Percentiles rank a stretch among this genome's conserved stretches.
phyloP scores from a whole-genome alignment of 2,797 vertebrate species.

The Chelon auratus region DNA sequence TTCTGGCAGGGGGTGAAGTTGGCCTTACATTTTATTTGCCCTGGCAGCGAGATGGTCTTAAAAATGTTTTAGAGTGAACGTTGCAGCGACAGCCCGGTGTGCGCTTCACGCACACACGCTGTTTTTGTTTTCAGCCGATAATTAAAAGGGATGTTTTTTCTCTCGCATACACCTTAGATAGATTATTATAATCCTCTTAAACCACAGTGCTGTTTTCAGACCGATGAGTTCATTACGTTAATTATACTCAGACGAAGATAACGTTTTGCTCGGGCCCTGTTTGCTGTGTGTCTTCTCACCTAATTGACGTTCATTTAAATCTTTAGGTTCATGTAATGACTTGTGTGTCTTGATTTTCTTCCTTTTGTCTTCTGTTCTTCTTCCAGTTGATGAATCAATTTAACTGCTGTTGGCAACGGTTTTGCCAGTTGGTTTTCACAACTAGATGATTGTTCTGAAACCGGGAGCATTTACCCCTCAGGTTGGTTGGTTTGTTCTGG shows the following conservation, averaged over 20 bases:
- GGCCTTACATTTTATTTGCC: slow-evolving; percentile 47
- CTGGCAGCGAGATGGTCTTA: slow-evolving; percentile 38
- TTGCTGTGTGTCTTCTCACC: background rate
- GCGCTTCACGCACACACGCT: slow-evolving; percentile 2
- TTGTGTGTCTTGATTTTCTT: too few species aligned
- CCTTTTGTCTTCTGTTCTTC: too few species aligned
- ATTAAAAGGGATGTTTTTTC: slow-evolving; percentile 5
- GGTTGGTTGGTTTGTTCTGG: too few species aligned
- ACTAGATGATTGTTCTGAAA: too few species aligned
- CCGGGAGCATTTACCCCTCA: too few species aligned
- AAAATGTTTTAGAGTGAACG: slow-evolving; percentile 54
- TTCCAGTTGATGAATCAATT: too few species aligned
- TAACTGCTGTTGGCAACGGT: too few species aligned
- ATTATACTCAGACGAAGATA: background rate
- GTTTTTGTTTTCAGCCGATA: slow-evolving; percentile 20
- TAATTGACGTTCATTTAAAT: too few species aligned
- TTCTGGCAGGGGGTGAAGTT: slow-evolving; percentile 22
- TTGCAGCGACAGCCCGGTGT: slow-evolving; percentile 16
- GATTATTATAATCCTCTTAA: slow-evolving; percentile 2
- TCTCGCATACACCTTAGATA: background rate
- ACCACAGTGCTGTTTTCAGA: background rate
- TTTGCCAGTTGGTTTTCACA: too few species aligned
- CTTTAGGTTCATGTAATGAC: too few species aligned
- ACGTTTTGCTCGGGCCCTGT: background rate
- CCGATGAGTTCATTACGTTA: background rate